Base-by-base conservation (phyloP, 2,888 invertebrate genomes). In the Tachina fera region DNA sequence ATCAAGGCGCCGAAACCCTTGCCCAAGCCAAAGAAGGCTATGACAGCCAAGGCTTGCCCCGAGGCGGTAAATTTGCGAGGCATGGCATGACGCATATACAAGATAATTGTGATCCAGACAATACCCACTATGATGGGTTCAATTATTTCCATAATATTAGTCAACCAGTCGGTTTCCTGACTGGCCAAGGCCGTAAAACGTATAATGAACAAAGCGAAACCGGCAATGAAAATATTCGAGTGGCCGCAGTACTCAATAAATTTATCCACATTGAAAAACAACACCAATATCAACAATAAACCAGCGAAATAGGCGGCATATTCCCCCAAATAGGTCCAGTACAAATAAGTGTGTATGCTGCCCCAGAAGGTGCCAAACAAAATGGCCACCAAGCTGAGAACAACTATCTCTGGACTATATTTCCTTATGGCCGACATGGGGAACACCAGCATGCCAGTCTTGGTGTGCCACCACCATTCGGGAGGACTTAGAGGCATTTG, bases 381-480 rank as follows among this genome's bases (percentile, higher is more conserved):
- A 8, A 95, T 93, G 39, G 97, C 93, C 5, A 97, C 95, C 31
- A 96, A 91, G 49, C 95, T 94, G 1, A 97, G 93, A 0, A 95
- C 95, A 1, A 94, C 94, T 10, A 95, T 96, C 93, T 97, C 97
- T 8, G 95, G 95, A 49, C 96, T 95, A 90, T 96, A 96, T 71
- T 96, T 95, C 49, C 96, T 94, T 68, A 96, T 95, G 9, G 96
- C 94, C 87, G 95, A 96, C 96, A 96, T 96, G n/a, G 96, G 96
- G 90, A 96, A 93, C 11, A 96, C 95, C 79, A 96, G 90, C 93
- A 96, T 95, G 53, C 96, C 96, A 11, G 96, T 96, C 89, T 96
- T 94, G 3, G 96, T 96, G 90, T 96, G 96, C 96, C 96, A 97
- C 96, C 96, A 97, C 96, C 97, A 96, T 92, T 97, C 97, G 0